These are phyloP conservation scores for Siphamia tubifer DNA, from an alignment of 2,113 vertebrate species.

Conservation along the genomic window DNA sequence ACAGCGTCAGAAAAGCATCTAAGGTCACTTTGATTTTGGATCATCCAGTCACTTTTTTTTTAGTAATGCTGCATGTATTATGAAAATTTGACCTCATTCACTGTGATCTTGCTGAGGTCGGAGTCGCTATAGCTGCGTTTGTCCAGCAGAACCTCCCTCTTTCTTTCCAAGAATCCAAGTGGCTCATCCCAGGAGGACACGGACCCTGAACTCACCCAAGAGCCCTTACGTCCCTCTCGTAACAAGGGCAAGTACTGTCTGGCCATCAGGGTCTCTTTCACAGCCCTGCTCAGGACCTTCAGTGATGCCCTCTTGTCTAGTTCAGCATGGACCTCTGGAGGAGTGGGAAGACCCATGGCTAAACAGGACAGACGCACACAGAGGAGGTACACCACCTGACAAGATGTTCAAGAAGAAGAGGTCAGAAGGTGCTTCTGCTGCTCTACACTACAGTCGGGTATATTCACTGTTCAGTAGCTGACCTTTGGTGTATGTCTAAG, in stretches of 20 bases:
- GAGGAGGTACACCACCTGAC: slow-evolving; percentile 75
- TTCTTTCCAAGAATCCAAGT: slow-evolving; percentile 69
- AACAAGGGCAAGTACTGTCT: slow-evolving; percentile 67
- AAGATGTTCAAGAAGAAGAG: background rate
- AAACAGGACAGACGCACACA: slow-evolving; percentile 75
- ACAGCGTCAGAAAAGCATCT: slow-evolving; percentile 1
- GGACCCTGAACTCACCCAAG: slow-evolving; percentile 16
- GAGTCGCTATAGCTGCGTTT: slow-evolving; percentile 82
- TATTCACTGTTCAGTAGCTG: background rate
- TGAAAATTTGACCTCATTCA: slow-evolving; percentile 45
- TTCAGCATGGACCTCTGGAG: slow-evolving; percentile 68
- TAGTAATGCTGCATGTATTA: background rate
- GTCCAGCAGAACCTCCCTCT: slow-evolving; percentile 70
- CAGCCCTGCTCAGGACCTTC: slow-evolving; percentile 55
- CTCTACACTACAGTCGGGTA: background rate
- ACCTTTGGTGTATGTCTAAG: slow-evolving; percentile 82
- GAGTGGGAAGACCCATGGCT: slow-evolving; percentile 64
- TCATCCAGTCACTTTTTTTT: background rate
- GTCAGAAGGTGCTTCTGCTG: background rate
- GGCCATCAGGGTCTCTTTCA: slow-evolving; percentile 73
- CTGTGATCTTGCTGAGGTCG: slow-evolving; percentile 75
- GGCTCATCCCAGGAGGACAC: slow-evolving; percentile 77
- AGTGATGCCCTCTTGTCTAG: slow-evolving; percentile 70
- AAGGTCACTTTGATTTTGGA: background rate
- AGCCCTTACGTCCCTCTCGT: slow-evolving; percentile 33